These are phyloP conservation scores for Periplaneta americana DNA, from an alignment of 1,140 invertebrate species.

Conservation along the genomic window DNA sequence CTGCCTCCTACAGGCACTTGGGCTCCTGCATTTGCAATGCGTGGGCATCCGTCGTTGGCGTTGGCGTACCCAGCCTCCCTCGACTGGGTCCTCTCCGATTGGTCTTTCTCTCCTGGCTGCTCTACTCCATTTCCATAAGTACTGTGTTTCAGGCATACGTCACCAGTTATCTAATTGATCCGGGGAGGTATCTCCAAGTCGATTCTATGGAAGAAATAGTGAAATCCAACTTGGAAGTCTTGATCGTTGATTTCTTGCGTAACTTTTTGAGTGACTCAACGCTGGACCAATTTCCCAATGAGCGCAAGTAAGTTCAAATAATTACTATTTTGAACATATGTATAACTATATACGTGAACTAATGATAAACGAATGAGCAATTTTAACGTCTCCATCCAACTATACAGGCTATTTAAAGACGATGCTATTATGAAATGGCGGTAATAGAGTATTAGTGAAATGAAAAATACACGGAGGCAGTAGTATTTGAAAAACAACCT, in stretches of 20 bases:
- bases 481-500: too few species aligned
- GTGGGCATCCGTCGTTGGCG: not conserved
- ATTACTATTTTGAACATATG: too few species aligned
- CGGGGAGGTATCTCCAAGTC: not conserved
- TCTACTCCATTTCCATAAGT: not conserved
- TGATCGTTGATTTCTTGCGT: not conserved
- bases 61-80: not conserved
- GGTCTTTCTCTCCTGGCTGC: not conserved
- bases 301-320: too few species aligned
- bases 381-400: too few species aligned
- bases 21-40: not conserved
- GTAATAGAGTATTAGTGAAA: too few species aligned
- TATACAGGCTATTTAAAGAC: too few species aligned
- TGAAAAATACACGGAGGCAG: too few species aligned
- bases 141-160: not conserved
- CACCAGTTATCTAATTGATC: not conserved
- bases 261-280: not conserved
- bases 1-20: not conserved
- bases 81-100: not conserved
- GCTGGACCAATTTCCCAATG: too few species aligned
- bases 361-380: too few species aligned
- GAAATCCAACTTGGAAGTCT: not conserved
- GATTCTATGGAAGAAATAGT: not conserved
- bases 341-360: too few species aligned
- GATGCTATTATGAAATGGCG: too few species aligned